Base-by-base conservation (phyloP, 2,888 invertebrate species). In the Drosophila hamatofila region DNA sequence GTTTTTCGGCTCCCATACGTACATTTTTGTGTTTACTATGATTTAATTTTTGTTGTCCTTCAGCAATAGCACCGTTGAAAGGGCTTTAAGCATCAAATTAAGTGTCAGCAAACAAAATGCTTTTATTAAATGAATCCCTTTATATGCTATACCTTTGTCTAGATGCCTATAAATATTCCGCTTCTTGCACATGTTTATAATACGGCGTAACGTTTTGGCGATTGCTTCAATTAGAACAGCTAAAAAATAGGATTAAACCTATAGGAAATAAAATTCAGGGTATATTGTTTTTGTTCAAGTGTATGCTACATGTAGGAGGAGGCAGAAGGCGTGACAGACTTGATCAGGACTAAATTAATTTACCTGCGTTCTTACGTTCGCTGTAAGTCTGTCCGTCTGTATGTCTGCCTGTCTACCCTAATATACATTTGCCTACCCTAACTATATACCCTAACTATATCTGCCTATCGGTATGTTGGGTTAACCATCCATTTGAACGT, bases 1-100 rank as follows among this genome's bases (percentile, higher is more conserved):
- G 55, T 37, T 60, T 57, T 27, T 37, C 23, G 23, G 18, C 18
- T 23, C 6, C 14, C 35, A n/a, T n/a, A 51, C 35, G 52, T 56
- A 56, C 61, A 56, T 9, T 25, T 18, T 46, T 11, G 9, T 54
- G 57, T 63, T 25, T 16, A 33, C 39, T 42, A 44, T 35, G 46
- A 65, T 63, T 63, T 37, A 39, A 49, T 11, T 41, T n/a, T 7
- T 11, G 30, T 14, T 9, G 11, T n/a, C 39, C 49, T 25, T 52
- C 9, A 11, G 3, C 30, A 30, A 30, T 12, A 1, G 23, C 21
- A 44, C 5, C 48, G 30, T 18, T 49, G 12, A 14, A 14, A 33
- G 14, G 8, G 21, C 8, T 14, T 33, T 33, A 14, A 8, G n/a
- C 48, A 49, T 30, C 12, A 27, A 18, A 49, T 30, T 18, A n/a